Evolutionary conservation across 2,888 invertebrate genomes (phyloP).

Genomic region (Ochropacha duplaris): DNA sequence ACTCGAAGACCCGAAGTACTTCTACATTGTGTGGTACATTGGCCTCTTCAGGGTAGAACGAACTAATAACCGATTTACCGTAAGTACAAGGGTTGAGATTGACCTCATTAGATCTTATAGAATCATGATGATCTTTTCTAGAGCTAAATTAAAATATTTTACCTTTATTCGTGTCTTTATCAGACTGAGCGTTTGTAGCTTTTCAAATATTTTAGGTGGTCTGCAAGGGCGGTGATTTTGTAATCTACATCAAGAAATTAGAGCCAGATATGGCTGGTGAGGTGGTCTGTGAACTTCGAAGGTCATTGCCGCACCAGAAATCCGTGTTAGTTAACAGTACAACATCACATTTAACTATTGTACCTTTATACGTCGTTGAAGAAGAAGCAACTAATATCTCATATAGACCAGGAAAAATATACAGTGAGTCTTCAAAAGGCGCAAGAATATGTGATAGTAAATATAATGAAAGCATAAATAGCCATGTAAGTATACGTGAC

Average conservation of each 20-base stretch:
- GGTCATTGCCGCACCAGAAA: slow-evolving; percentile 19
- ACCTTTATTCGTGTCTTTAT: too few species aligned
- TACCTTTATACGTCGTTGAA: slow-evolving; percentile 10
- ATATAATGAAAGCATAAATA: neutral
- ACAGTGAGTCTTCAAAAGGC: neutral
- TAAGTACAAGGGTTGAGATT: slow-evolving; percentile 24
- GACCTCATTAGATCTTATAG: too few species aligned
- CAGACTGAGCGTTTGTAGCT: too few species aligned
- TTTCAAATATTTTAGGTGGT: slow-evolving; percentile 28
- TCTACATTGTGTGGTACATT: slow-evolving; percentile 39
- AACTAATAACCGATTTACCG: slow-evolving; percentile 37
- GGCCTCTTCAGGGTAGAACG: slow-evolving; percentile 37
- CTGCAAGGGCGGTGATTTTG: slow-evolving; percentile 28
- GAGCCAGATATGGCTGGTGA: slow-evolving; percentile 38
- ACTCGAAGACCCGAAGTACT: slow-evolving; percentile 25
- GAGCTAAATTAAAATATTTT: too few species aligned
- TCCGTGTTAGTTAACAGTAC: slow-evolving; percentile 23
- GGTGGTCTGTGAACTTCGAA: slow-evolving; percentile 36
- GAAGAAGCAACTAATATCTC: neutral
- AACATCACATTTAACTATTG: slow-evolving; percentile 14
- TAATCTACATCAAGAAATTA: slow-evolving; percentile 34
- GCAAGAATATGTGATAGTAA: neutral
- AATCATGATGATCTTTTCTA: too few species aligned
- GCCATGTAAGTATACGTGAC: neutral
- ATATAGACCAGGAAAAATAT: slow-evolving; percentile 1